Base-by-base conservation (phyloP, 2,888 invertebrate genomes). In the Nebria brevicollis region DNA sequence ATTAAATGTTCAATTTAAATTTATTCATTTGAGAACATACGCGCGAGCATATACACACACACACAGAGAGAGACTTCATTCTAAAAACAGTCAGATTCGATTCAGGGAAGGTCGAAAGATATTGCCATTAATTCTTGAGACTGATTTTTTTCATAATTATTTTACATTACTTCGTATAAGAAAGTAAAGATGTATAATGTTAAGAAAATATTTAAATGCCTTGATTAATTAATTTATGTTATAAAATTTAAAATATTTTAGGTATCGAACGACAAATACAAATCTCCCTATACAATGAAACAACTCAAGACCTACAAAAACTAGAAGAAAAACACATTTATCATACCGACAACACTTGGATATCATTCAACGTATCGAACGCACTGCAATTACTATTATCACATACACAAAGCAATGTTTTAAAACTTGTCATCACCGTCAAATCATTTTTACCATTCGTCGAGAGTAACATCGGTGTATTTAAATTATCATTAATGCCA, bases 271-370 rank as follows among this genome's bases (percentile, higher is more conserved):
- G 86, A 73, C 84, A 85, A 54, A 82, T 88, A 25, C 86, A 86
- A 83, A 82, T 88, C 42, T 86, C 86, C 5, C 82, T 87, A 42
- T 87, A 85, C 83, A 86, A 87, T 77, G 87, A 88, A 54, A 82
- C 80, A 13, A 83, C 84, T 5, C 85, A 85, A 70, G 83, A 85
- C 77, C 84, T 87, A 11, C 77, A 85, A 11, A 82, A 84, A 41
- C 83, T 86, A 7, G 85, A 87, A 76, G 85, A 88, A 83, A 83
- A 86, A 5, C 86, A 86, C 75, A 83, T 88, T 41, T 85, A 86
- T 43, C 88, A 88, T 77, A 84, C 84, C 6, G 87, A 89, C 82
- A 88, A 88, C 82, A 88, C 88, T 10, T 89, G 89, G 89, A 77
- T 89, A 41, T 86, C 87, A 0, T 89, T 89, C 82, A 87, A 89